Base-by-base conservation (phyloP, 2,113 vertebrate genomes). In the Sorex fumeus region DNA sequence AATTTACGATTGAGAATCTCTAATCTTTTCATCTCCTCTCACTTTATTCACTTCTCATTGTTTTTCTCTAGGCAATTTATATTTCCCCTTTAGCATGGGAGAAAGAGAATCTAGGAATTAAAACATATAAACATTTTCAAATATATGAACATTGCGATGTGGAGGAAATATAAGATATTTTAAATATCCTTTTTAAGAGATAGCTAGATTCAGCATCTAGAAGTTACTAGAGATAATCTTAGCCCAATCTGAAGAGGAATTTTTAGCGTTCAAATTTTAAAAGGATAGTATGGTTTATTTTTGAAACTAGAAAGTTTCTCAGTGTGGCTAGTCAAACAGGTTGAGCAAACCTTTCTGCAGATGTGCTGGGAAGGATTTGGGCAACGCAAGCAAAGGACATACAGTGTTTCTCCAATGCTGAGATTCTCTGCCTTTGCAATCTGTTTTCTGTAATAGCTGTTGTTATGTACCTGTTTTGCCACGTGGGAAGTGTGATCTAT, bases 221-320 rank as follows among this genome's bases (percentile, higher is more conserved):
- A 43, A 81, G 11, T 28, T 79, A 82, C 43, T 62, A 74, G 70
- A 94, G 34, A 89, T 82, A 88, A 82, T 64, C 92, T 89, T 62
- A 96, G 64, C n/a, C 71, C 34, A 72, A 32, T 71, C 36, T 32
- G 74, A 91, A 70, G 66, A 85, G 74, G 71, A 70, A 84, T 72
- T 89, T 92, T 81, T 94, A 91, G 69, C 69, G 78, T 32, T 25
- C 76, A 25, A 76, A 66, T 27, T 87, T 82, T 88, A 76, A 34
- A 75, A 77, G 72, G 69, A 60, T 60, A 75, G 57, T 69, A 75
- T 66, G 40, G 28, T 32, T 88, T 92, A 30, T 85, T 88, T 84
- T 34, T 67, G 10, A 27, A 76, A 72, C n/a, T 62, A 47, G 13
- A 69, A 32, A 79, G 19, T 77, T 72, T 47, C 27, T 79, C 25